phyloP scores from a whole-genome alignment of 2,888 invertebrate species.

The Myopa testacea region DNA sequence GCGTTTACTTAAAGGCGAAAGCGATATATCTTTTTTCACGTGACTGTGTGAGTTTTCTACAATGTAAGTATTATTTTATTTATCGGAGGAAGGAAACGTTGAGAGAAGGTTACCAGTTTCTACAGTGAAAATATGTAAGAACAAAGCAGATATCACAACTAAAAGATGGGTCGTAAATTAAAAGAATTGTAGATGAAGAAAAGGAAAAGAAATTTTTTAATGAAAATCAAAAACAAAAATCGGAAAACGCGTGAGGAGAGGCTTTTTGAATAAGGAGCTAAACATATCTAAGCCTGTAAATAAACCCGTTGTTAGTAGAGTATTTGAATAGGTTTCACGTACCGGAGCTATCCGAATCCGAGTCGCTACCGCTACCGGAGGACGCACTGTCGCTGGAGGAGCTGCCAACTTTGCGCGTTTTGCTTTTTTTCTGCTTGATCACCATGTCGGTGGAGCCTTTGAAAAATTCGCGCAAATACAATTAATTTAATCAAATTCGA shows the following conservation, averaged over 20 bases:
- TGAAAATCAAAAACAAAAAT: too few species aligned
- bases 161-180: not conserved
- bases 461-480: not conserved
- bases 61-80: not conserved
- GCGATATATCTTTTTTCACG: conserved; percentile 74
- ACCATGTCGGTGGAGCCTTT: conserved; percentile 61
- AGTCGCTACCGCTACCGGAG: conserved; percentile 43
- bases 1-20: conserved; percentile 85
- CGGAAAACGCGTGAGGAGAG: too few species aligned
- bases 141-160: not conserved
- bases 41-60: conserved; percentile 33
- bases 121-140: too few species aligned
- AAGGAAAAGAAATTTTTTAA: too few species aligned
- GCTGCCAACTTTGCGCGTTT: conserved; percentile 48
- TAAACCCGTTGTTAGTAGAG: not conserved
- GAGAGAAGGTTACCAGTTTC: too few species aligned
- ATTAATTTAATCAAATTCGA: not conserved
- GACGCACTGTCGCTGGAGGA: conserved; percentile 52
- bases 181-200: too few species aligned
- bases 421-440: conserved; percentile 67
- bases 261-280: too few species aligned
- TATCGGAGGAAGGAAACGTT: too few species aligned
- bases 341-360: conserved; percentile 44
- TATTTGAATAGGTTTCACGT: conserved; percentile 11
- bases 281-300: too few species aligned